Percentiles rank a stretch among this genome's conserved stretches.
These are phyloP conservation scores for Telenomus remus DNA, from an alignment of 1,140 invertebrate species.

Conservation along the genomic window DNA sequence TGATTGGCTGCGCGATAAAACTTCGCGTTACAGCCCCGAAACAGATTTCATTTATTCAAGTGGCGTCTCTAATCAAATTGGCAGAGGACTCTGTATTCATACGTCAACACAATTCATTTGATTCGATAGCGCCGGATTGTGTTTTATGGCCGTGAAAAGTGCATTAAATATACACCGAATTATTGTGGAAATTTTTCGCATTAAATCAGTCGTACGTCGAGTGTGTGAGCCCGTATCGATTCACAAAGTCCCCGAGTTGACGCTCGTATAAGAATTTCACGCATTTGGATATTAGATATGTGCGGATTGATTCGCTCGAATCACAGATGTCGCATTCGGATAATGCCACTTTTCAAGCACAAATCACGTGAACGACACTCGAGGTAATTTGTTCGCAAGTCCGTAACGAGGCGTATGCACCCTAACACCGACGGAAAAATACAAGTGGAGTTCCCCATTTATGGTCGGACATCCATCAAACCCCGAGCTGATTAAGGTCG, in stretches of 20 bases:
- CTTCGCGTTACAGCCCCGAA: too few species aligned
- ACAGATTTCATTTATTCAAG: too few species aligned
- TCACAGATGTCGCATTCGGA: constrained; percentile 40
- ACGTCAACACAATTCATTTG: constrained; percentile 17
- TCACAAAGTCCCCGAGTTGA: neutral
- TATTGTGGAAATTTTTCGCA: constrained; percentile 34
- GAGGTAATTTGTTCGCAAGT: constrained; percentile 34
- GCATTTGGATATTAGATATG: constrained; percentile 43
- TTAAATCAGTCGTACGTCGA: constrained; percentile 30
- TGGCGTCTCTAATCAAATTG: too few species aligned
- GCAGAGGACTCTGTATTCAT: constrained; percentile 7
- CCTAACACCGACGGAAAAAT: constrained; percentile 40
- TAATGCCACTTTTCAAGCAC: constrained; percentile 40
- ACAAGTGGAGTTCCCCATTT: constrained; percentile 48
- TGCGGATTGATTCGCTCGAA: constrained; percentile 41
- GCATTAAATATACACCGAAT: constrained; percentile 26
- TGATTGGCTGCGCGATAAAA: too few species aligned
- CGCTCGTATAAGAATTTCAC: constrained; percentile 30
- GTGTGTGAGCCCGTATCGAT: neutral
- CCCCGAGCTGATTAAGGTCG: constrained; percentile 50
- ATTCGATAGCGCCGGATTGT: constrained; percentile 5
- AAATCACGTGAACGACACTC: constrained; percentile 41
- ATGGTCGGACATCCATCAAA: constrained; percentile 57
- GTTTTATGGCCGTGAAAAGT: constrained; percentile 23
- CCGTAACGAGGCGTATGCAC: constrained; percentile 47